These are phyloP conservation scores for Ormyrus nitidulus DNA, from an alignment of 2,888 invertebrate genomes.

Conservation along the genomic window DNA sequence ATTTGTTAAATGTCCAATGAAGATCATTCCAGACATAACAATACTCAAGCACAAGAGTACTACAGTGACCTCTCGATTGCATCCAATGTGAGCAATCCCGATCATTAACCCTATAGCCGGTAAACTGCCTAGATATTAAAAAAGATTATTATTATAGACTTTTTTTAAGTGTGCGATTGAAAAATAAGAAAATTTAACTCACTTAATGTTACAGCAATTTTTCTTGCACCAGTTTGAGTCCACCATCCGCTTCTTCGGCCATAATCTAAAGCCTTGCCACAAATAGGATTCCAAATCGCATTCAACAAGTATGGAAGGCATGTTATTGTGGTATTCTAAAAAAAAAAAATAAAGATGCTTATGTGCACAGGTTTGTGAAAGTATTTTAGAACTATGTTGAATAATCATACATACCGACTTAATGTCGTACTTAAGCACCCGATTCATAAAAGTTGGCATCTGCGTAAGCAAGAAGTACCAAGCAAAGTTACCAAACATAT, in stretches of 20 bases:
- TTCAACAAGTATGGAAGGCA: conserved; percentile 70
- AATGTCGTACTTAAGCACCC: conserved; percentile 75
- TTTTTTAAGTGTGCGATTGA: background rate
- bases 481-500: conserved; percentile 76
- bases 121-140: conserved; percentile 64
- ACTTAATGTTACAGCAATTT: conserved; percentile 71
- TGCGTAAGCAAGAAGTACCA: conserved; percentile 77
- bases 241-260: conserved; percentile 67
- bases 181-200: conserved; percentile 49
- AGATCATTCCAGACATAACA: conserved; percentile 68
- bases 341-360: conserved; percentile 3
- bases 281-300: conserved; percentile 65
- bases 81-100: conserved; percentile 68
- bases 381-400: background rate
- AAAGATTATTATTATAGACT: conserved; percentile 5
- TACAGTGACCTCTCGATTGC: conserved; percentile 63
- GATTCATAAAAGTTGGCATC: conserved; percentile 76
- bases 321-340: conserved; percentile 68
- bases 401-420: conserved; percentile 65
- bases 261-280: conserved; percentile 68
- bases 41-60: conserved; percentile 66
- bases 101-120: conserved; percentile 67
- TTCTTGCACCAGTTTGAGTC: conserved; percentile 69
- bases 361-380: background rate
- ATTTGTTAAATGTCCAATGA: conserved; percentile 71